Evolutionary conservation across 2,888 invertebrate genomes (phyloP).

Genomic region (Villa cingulata): DNA sequence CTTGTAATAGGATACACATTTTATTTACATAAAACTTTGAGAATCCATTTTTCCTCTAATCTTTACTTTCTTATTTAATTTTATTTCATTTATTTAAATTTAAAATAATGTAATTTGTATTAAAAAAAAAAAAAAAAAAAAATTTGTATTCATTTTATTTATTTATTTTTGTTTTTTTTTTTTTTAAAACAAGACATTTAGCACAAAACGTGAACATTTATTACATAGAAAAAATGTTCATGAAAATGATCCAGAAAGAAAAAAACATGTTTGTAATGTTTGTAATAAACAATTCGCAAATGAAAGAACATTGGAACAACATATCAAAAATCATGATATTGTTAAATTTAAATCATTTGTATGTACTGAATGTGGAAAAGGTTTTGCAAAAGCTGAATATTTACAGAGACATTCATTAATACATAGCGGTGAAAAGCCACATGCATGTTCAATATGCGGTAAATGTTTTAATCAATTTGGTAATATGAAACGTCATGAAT

Average conservation of each 20-base stretch:
- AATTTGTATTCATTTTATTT: too few relatives aligned
- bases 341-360: slow-evolving; percentile 29
- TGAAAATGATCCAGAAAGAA: slow-evolving; percentile 15
- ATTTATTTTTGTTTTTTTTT: not conserved
- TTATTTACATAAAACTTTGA: too few relatives aligned
- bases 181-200: slow-evolving; percentile 30
- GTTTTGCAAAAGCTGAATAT: slow-evolving; percentile 34
- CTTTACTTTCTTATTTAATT: too few relatives aligned
- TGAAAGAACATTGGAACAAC: slow-evolving; percentile 30
- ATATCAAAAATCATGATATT: slow-evolving; percentile 33
- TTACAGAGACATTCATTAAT: slow-evolving; percentile 33
- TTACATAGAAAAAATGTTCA: slow-evolving; percentile 33
- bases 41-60: too few relatives aligned
- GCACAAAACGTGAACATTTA: slow-evolving; percentile 32
- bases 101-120: too few relatives aligned
- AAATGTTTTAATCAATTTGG: slow-evolving; percentile 33
- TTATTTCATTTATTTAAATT: too few relatives aligned
- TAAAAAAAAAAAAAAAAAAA: too few relatives aligned
- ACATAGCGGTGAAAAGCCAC: slow-evolving; percentile 35
- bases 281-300: slow-evolving; percentile 33
- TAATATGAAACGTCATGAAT: slow-evolving; percentile 34
- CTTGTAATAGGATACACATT: too few relatives aligned
- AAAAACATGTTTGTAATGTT: slow-evolving; percentile 19
- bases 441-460: slow-evolving; percentile 33
- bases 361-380: slow-evolving; percentile 31